These are phyloP conservation scores for Tapirus terrestris DNA, from an alignment of 2,113 vertebrate genomes.

Conservation along the genomic window DNA sequence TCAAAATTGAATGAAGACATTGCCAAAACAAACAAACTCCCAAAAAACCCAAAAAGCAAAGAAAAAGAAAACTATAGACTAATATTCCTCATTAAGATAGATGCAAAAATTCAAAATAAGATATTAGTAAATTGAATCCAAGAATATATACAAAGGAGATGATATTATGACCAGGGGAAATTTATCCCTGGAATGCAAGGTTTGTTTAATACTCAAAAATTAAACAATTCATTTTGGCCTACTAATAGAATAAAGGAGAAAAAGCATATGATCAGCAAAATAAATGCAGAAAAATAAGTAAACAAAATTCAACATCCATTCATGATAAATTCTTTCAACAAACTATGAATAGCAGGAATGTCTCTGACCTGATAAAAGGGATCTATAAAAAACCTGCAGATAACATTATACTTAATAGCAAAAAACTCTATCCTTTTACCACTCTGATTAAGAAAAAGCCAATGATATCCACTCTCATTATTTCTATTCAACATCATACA, in stretches of 20 bases:
- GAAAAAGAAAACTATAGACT: not conserved
- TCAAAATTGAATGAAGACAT: not conserved
- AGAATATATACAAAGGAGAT: too few species aligned
- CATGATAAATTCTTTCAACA: not conserved
- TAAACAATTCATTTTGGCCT: not conserved
- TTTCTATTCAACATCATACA: not conserved
- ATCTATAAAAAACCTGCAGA: not conserved
- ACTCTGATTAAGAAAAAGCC: not conserved
- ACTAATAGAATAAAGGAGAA: not conserved
- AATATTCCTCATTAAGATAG: not conserved
- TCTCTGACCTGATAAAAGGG: not conserved
- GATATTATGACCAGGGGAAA: not conserved
- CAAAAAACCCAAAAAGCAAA: not conserved
- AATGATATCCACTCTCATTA: not conserved
- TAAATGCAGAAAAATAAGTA: not conserved
- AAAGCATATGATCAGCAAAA: not conserved
- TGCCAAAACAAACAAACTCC: not conserved
- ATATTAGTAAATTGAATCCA: not conserved
- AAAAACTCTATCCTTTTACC: not conserved
- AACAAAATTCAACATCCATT: not conserved
- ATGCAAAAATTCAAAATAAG: not conserved
- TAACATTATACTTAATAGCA: not conserved
- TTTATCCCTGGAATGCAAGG: not conserved
- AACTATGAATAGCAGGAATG: not conserved
- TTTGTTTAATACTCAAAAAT: not conserved